Evolutionary conservation across 2,888 invertebrate genomes (phyloP), one percentile per base, ranked within the genome.

Genomic region (Axea sp.): DNA sequence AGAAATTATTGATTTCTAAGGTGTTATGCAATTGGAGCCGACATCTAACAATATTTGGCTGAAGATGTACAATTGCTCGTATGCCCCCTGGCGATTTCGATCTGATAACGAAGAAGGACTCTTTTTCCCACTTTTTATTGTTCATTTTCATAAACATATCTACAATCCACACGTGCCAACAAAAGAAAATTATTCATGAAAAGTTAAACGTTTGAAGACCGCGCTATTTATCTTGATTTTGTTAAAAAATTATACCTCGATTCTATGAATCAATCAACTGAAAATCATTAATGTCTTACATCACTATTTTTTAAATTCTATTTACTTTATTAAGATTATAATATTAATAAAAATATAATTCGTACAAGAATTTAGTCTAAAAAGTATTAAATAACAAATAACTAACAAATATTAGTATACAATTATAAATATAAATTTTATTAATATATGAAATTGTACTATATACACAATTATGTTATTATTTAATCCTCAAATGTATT

Each of bases 11-110:
- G 2, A 19, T 84, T 78, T 80, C 73, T 76, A 84, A 83, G 83
- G 84, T 83, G 82, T 84, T 82, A 64, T 62, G 81, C 79, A 77
- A 82, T 79, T 77, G 47, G 75, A 72, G 51, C 75, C 55, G 67
- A 60, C 74, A 59, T 26, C 73, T 62, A 68, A 15, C 12, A 39
- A 45, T 17, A 60, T 60, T 59, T 39, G 51, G 73, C 45, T 67
- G 41, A 78, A 76, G 76, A 78, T 65, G 74, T 73, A 57, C 77
- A 51, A 47, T 60, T 62, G 72, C 77, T 60, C 43, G 35, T 28
- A 28, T 69, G 53, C 69, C 81, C 79, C 82, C 81, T 68, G 79
- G 69, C 65, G 81, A 68, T 75, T 51, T 39, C 55, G 77, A 83
- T 83, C 81, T 83, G 83, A 83, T 83, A 83, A 62, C 62, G 41